Base-by-base conservation (phyloP, 2,113 vertebrate species). In the Grammomys dolichurus region DNA sequence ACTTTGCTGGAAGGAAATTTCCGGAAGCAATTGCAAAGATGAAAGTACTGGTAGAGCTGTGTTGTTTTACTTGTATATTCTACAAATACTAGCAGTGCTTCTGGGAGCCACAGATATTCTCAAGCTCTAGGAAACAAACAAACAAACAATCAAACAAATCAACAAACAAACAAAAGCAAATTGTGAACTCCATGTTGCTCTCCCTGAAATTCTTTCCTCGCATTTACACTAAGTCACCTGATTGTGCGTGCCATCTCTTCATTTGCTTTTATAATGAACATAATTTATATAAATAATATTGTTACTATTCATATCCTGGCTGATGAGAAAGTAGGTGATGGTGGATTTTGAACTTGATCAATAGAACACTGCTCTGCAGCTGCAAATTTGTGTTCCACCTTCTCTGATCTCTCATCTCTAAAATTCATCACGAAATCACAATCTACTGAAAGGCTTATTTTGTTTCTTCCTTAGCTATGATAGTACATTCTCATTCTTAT, bases 191-290 rank as follows among this genome's bases (percentile, higher is more conserved):
- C 20, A 48, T n/a, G 10, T 87, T 43, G 60, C 3, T 94, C n/a
- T 72, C 12, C 78, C 69, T 54, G 22, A 85, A 90, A 82, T 1
- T 4, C 14, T 76, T 94, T 63, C 13, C 80, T 93, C 90, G 40
- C 46, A 54, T 78, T 43, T 90, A 56, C 7, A 63, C 54, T 10
- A 76, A 85, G n/a, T 78, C 33, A 69, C 4, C 43, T 67, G 33
- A 80, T 69, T 65, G 7, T 63, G 3, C 9, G 7, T 63, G 3
- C 9, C 60, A 90, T 7, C 11, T 81, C 7, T 86, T 94, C 40
- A 73, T 94, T 73, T 95, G 33, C 31, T 65, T 96, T 94, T 88
- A 51, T 88, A 86, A 80, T 75, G 17, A 70, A 36, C 28, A 85
- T 86, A 90, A 70, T 88, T 77, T 48, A 56, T 86, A 88, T 54